Base-by-base conservation (phyloP, 2,888 invertebrate species). In the Mamestra brassicae region DNA sequence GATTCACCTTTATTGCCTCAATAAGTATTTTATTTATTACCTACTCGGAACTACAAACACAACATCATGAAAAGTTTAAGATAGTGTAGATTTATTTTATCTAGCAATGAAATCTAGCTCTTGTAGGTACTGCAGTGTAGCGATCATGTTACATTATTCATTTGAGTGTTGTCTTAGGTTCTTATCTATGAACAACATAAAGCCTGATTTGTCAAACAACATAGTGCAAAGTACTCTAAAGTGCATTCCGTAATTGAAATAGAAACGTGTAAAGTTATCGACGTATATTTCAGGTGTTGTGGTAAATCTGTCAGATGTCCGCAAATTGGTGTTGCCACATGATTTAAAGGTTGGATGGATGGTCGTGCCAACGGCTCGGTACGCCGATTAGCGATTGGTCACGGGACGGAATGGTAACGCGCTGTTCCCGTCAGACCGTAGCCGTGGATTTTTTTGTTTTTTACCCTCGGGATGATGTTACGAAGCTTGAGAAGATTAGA, bases 331-430 rank as follows among this genome's bases (percentile, higher is more conserved):
- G 75, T 84, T 81, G 83, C 80, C 80, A 85, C 83, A 80, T 84
- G 86, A 87, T 88, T 85, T 78, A 87, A 83, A 77, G 68, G 65
- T 70, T 65, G 61, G 75, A 78, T 73, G 83, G 84, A 85, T 83
- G 88, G 76, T 81, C 84, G 89, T 87, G 89, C 88, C 85, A 80
- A 83, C 81, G 81, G 72, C 80, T 75, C 66, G 71, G 77, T 72
- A 86, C 76, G 87, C 80, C 85, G 89, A 92, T 93, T 93, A 92
- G 89, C 87, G 90, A 93, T 93, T 92, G 87, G 93, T 83, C 90
- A 90, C 90, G 91, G 89, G 81, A 85, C 85, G 77, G 78, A 84
- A 85, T 85, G 82, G 83, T 85, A 86, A 83, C 83, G 81, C 73
- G 81, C 61, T 84, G 81, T 81, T 85, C 84, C 83, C 81, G 86